Evolutionary conservation across 2,888 invertebrate species (phyloP).

Genomic region (Horisme vitalbata): DNA sequence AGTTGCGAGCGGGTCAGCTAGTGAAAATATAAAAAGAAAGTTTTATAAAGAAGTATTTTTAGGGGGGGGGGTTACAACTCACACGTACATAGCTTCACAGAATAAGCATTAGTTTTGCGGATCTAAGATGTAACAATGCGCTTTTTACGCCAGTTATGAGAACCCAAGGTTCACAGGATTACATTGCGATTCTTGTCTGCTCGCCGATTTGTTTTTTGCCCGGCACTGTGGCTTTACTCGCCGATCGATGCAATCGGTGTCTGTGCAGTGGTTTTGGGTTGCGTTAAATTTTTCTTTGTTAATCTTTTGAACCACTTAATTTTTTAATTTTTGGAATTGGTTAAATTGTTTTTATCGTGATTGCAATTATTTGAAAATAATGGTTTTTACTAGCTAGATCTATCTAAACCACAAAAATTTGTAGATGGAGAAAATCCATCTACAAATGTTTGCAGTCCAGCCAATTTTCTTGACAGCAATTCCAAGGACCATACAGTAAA

Average conservation of each 20-base stretch:
- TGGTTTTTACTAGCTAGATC: no score
- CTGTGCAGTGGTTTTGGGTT: conserved; percentile 31
- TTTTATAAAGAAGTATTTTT: no score
- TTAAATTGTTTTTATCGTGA: no score
- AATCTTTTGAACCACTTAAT: conserved; percentile 21
- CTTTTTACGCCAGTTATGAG: conserved; percentile 29
- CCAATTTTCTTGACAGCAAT: no score
- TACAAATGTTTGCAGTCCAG: no score
- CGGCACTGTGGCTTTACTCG: conserved; percentile 20
- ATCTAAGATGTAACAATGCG: conserved; percentile 20
- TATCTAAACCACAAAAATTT: no score
- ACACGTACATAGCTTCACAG: conserved; percentile 4
- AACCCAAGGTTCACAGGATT: conserved; percentile 29
- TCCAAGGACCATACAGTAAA: no score
- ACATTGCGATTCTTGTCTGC: conserved; percentile 25
- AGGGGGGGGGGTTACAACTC: no score
- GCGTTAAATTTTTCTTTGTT: conserved; percentile 19
- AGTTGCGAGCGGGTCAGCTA: no score
- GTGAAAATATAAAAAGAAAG: no score
- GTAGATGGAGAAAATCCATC: no score
- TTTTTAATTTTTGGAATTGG: conserved; percentile 22
- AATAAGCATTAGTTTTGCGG: conserved; percentile 16
- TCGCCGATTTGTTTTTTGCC: conserved; percentile 24
- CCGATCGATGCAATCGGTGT: conserved; percentile 25
- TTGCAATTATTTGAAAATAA: no score